Percentiles rank a stretch among this genome's conserved stretches.
phyloP scores from a whole-genome alignment of 1,140 invertebrate species.

The Brachionus angularis region DNA sequence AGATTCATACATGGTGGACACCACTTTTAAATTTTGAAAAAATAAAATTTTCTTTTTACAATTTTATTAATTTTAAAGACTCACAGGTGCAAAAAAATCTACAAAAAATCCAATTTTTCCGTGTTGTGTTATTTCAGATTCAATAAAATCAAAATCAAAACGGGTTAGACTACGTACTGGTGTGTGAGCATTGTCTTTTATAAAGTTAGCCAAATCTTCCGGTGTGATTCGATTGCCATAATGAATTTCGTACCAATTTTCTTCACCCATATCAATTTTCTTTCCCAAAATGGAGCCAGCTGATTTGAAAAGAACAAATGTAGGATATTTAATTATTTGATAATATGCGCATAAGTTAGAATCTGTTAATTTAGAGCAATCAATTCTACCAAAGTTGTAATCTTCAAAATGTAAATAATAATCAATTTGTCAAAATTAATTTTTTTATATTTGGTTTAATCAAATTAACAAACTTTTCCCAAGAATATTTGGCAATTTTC shows the following conservation, averaged over 20 bases:
- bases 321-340: conserved; percentile 64
- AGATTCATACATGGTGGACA: conserved; percentile 75
- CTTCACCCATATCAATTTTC: conserved; percentile 65
- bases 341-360: conserved; percentile 61
- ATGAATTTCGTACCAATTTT: conserved; percentile 40
- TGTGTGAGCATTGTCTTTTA: conserved; percentile 64
- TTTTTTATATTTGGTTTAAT: background rate
- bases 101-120: conserved; percentile 65
- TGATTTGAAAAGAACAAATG: conserved; percentile 68
- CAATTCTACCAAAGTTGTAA: conserved; percentile 61
- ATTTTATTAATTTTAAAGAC: background rate
- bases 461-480: conserved; percentile 45
- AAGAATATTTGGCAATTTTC: conserved; percentile 64
- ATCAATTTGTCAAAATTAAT: background rate
- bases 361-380: conserved; percentile 60
- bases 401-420: conserved; percentile 3
- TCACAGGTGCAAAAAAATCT: conserved; percentile 70
- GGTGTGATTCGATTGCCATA: conserved; percentile 60
- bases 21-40: conserved; percentile 59
- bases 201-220: conserved; percentile 68
- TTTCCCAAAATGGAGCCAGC: conserved; percentile 62
- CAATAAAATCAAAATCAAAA: conserved; percentile 54
- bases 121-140: conserved; percentile 59
- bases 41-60: background rate
- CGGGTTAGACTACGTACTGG: conserved; percentile 65